Evolutionary conservation across 2,113 vertebrate species (phyloP).

Genomic region (Drymodes brunneopygia): DNA sequence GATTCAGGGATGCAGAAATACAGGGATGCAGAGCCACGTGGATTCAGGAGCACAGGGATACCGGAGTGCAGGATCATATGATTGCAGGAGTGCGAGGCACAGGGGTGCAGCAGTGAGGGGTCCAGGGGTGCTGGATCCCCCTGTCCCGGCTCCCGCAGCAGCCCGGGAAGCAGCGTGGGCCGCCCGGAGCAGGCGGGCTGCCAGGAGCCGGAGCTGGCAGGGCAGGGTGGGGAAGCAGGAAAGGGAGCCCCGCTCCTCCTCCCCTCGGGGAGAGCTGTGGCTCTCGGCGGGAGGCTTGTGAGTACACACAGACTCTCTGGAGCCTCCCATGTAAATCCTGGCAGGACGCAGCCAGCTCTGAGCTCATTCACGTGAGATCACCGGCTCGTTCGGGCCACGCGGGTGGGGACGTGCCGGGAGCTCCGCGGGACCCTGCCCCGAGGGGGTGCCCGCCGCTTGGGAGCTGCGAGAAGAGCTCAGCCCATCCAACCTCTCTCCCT

Average conservation of each 20-base stretch:
- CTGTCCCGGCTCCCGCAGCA: not conserved
- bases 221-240: constrained; percentile 47
- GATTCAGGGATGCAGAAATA: not conserved
- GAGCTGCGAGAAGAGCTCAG: not conserved
- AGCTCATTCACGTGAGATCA: constrained; percentile 61
- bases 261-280: constrained; percentile 46
- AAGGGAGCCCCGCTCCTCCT: constrained; percentile 47
- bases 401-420: not conserved
- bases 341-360: constrained; percentile 54
- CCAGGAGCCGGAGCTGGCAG: constrained; percentile 30
- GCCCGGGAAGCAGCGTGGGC: constrained; percentile 13
- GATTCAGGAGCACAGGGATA: not conserved
- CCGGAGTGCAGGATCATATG: not conserved
- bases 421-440: not conserved
- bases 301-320: constrained; percentile 62
- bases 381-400: not conserved
- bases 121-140: not conserved
- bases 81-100: not conserved
- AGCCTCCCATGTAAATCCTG: constrained; percentile 60
- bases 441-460: not conserved
- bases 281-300: constrained; percentile 33
- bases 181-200: not conserved
- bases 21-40: not conserved
- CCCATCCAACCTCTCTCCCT: fast-evolving
- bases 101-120: not conserved